These are phyloP conservation scores for Symphodus melops DNA, from an alignment of 2,113 vertebrate species.

Conservation along the genomic window DNA sequence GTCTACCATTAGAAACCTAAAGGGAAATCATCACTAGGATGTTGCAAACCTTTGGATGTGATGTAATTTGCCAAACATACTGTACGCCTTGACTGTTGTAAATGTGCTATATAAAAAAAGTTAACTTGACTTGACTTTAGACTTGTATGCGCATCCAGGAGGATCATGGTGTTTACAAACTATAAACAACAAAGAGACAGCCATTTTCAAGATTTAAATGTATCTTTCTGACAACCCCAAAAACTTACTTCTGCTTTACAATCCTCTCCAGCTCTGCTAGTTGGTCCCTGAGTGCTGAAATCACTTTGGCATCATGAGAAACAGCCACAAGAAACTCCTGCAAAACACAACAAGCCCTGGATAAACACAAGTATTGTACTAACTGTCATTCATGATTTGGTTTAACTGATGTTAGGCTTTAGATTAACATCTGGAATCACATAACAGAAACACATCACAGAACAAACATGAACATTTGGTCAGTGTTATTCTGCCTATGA, in stretches of 20 bases:
- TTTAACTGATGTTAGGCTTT: too few species aligned
- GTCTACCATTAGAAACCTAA: background rate
- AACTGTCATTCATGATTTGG: too few species aligned
- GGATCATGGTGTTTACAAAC: too few species aligned
- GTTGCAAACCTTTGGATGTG: too few species aligned
- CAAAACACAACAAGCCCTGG: slow-evolving; percentile 24
- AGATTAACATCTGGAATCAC: background rate
- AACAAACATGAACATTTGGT: background rate
- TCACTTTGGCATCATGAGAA: slow-evolving; percentile 90
- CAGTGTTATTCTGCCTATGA: background rate
- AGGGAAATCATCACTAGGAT: background rate
- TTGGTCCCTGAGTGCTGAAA: slow-evolving; percentile 90
- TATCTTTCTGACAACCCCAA: background rate
- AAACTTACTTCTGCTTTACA: slow-evolving; percentile 92
- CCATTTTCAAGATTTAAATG: background rate
- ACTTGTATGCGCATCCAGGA: background rate
- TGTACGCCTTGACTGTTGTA: too few species aligned
- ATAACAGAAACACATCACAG: background rate
- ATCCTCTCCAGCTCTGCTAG: slow-evolving; percentile 90
- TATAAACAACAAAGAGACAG: too few species aligned
- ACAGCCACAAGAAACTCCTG: slow-evolving; percentile 95
- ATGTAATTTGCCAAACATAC: too few species aligned
- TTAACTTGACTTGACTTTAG: too few species aligned
- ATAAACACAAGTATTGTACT: background rate
- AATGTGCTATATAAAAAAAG: too few species aligned